These are phyloP conservation scores for Emydocephalus ijimae DNA, from an alignment of 2,113 vertebrate genomes.

Conservation along the genomic window DNA sequence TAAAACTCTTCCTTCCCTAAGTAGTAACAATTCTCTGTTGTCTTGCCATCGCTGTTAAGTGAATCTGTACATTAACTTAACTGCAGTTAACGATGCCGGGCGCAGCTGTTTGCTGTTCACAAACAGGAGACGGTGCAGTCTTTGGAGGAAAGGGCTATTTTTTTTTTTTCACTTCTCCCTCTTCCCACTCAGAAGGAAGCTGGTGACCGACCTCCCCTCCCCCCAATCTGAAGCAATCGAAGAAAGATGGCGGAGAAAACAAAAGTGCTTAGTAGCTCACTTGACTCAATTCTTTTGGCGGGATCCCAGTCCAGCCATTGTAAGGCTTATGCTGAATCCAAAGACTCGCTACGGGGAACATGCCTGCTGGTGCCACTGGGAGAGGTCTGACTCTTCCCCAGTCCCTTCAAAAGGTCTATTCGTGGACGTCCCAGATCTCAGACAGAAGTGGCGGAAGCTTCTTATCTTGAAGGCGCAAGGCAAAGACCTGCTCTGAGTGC, in stretches of 20 bases:
- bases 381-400: neutral
- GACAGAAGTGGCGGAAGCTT: constrained; percentile 71
- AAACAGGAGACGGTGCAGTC: neutral
- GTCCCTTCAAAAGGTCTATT: constrained; percentile 41
- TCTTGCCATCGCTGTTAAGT: neutral
- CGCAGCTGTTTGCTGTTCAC: neutral
- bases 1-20: neutral
- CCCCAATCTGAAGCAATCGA: neutral
- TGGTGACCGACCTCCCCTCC: neutral
- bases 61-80: neutral
- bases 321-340: neutral
- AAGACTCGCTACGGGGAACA: neutral
- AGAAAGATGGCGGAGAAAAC: neutral
- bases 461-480: constrained; percentile 72
- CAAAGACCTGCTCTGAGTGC: constrained; percentile 73
- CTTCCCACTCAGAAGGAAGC: neutral
- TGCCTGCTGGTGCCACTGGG: neutral
- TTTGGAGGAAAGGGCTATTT: neutral
- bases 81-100: neutral
- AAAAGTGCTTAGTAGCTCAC: constrained; percentile 23
- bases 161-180: neutral
- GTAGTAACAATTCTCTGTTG: neutral
- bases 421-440: constrained; percentile 73
- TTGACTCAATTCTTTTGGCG: neutral
- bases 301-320: neutral